Evolutionary conservation across 2,113 vertebrate species (phyloP).

Genomic region (Oxyruncus cristatus): DNA sequence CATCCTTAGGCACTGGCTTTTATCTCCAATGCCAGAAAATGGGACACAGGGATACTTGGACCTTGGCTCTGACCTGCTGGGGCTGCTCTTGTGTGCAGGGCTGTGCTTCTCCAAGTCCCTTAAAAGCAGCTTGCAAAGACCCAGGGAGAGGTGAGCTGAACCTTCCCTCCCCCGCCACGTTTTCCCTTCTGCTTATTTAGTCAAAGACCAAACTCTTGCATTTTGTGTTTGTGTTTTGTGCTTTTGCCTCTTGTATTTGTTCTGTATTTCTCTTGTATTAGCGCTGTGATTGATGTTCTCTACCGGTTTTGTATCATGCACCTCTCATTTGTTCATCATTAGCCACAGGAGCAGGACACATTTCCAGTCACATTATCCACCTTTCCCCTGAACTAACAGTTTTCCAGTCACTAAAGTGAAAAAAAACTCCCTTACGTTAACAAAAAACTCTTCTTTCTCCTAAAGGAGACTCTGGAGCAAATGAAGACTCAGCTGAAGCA

Average conservation of each 20-base stretch:
- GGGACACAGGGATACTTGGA: not conserved
- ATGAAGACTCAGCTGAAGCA: not conserved
- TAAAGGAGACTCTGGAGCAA: not conserved
- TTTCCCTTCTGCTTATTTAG: not conserved
- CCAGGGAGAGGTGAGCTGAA: not conserved
- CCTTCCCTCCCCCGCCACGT: not conserved
- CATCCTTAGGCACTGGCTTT: not conserved
- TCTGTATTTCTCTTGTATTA: not conserved
- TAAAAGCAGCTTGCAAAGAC: not conserved
- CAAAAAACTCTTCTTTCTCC: not conserved
- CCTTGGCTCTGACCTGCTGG: not conserved
- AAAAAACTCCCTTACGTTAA: not conserved
- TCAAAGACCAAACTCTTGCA: not conserved
- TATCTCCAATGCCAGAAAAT: not conserved
- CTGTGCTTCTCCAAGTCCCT: not conserved
- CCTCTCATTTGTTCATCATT: not conserved
- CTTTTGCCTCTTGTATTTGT: not conserved
- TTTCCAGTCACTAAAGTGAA: not conserved
- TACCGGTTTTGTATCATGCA: rapidly evolving
- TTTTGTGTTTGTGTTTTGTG: not conserved
- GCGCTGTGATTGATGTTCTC: not conserved
- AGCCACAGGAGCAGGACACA: not conserved
- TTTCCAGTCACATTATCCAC: not conserved
- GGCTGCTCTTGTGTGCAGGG: not conserved
- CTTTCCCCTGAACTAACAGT: not conserved